Percentiles rank a stretch among this genome's conserved stretches.
phyloP scores from a whole-genome alignment of 2,888 invertebrate genomes.

The Caenorhabditis virilis region DNA sequence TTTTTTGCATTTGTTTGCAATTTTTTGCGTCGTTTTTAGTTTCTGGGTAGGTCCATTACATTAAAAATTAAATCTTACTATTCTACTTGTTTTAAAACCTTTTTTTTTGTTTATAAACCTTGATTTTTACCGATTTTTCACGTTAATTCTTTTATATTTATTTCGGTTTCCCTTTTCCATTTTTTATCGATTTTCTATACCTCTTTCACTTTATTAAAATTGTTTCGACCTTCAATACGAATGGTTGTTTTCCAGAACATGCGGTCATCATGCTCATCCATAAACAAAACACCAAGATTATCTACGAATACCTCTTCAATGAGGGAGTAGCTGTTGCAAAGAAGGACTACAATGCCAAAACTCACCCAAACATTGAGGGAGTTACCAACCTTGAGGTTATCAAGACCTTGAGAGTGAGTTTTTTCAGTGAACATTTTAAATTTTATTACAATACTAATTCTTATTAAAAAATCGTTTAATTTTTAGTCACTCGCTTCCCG shows the following conservation, averaged over 20 bases:
- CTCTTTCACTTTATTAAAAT: too few relatives aligned
- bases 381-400: constrained; percentile 98
- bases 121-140: neutral
- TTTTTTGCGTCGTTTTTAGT: too few relatives aligned
- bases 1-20: too few relatives aligned
- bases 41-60: too few relatives aligned
- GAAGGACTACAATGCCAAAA: constrained; percentile 96
- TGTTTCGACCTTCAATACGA: too few relatives aligned
- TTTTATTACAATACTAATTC: too few relatives aligned
- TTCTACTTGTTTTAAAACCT: too few relatives aligned
- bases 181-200: neutral
- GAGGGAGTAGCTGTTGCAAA: constrained; percentile 99
- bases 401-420: constrained; percentile 84
- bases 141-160: neutral
- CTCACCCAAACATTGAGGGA: constrained; percentile 90
- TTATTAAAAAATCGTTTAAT: neutral
- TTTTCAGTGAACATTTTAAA: neutral
- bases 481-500: constrained; percentile 80
- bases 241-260: constrained; percentile 37
- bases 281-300: constrained; percentile 91
- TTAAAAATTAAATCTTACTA: too few relatives aligned
- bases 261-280: constrained; percentile 96
- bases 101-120: neutral
- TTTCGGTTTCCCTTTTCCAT: neutral
- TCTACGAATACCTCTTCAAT: constrained; percentile 82